Evolutionary conservation across 2,113 vertebrate species (phyloP), one percentile per base, ranked within the genome.

Genomic region (Bombycilla garrulus): DNA sequence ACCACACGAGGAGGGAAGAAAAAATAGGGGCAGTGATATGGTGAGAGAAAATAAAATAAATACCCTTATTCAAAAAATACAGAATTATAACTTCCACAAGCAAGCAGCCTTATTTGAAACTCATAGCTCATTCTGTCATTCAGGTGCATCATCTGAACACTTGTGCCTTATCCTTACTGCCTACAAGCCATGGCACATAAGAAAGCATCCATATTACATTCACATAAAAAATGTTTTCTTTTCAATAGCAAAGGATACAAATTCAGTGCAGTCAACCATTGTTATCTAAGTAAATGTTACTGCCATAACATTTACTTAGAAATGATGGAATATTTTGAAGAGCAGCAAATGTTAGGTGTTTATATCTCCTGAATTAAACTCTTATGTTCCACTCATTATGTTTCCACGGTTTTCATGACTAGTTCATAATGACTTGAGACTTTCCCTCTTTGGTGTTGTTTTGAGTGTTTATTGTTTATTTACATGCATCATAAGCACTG

Each of bases 11-110:
- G 11, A 56, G 5, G 14, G 29, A 22, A 1, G 25, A 25, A 36
- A 50, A 33, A 35, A 5, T 1, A 1, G 1, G 1, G 2, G 8
- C 15, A 23, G 35, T 22, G 36, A 33, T 15, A 44, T 1, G 2
- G 53, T 11, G 17, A 4, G 4, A 38, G 29, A 44, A 25, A 85
- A 36, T 8, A 74, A 87, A 78, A 77, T 11, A 85, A 85, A 88
- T 10, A 50, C 1, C 6, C 8, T 54, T n/a, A 84, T 56, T 78
- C 2, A 19, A 51, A 81, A 96, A 33, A 9, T 22, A 78, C 7
- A 89, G 35, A 33, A 50, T 35, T 79, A 24, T 4, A 91, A 53
- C 6, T 64, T 56, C 38, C 48, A 64, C 24, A 76, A 90, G 44
- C 12, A 83, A 83, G 77, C 14, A 69, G 47, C 11, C 50, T 62